Evolutionary conservation across 2,888 invertebrate genomes (phyloP).

Genomic region (Diaperis boleti): DNA sequence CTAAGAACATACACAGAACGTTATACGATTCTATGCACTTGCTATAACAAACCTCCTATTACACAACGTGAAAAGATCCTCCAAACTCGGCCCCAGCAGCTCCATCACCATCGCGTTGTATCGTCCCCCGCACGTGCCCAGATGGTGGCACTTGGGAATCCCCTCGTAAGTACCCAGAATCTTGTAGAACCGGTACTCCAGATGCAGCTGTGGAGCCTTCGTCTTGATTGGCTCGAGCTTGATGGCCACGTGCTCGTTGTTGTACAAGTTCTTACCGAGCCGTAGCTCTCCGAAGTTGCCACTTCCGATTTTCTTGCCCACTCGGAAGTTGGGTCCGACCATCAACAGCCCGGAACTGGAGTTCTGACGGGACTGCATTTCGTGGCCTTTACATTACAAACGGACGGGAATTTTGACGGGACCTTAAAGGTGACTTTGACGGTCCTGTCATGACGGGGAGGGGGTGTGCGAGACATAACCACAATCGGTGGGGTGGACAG

Average conservation of each 20-base stretch:
- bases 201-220: constrained; percentile 98
- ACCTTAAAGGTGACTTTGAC: constrained; percentile 23
- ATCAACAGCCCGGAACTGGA: constrained; percentile 92
- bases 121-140: constrained; percentile 78
- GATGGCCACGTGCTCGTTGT: constrained; percentile 99
- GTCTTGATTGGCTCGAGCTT: constrained; percentile 99
- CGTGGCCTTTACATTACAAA: constrained; percentile 40
- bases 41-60: constrained; percentile 78
- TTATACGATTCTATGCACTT: too few relatives aligned
- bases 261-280: constrained; percentile 99
- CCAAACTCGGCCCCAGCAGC: constrained; percentile 78
- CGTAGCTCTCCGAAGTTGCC: constrained; percentile 99
- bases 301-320: constrained; percentile 99
- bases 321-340: constrained; percentile 99
- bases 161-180: constrained; percentile 96
- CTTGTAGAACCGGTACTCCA: constrained; percentile 99
- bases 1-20: too few relatives aligned
- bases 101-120: constrained; percentile 83
- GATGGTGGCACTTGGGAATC: constrained; percentile 79
- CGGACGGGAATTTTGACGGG: constrained; percentile 39
- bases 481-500: too few relatives aligned
- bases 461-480: too few relatives aligned
- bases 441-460: not conserved
- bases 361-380: constrained; percentile 85
- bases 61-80: constrained; percentile 80